A percentile compares a stretch with the other conserved stretches of the same genome.
These are phyloP conservation scores for Exocentrus adspersus DNA, from an alignment of 2,888 invertebrate genomes.

Conservation along the genomic window DNA sequence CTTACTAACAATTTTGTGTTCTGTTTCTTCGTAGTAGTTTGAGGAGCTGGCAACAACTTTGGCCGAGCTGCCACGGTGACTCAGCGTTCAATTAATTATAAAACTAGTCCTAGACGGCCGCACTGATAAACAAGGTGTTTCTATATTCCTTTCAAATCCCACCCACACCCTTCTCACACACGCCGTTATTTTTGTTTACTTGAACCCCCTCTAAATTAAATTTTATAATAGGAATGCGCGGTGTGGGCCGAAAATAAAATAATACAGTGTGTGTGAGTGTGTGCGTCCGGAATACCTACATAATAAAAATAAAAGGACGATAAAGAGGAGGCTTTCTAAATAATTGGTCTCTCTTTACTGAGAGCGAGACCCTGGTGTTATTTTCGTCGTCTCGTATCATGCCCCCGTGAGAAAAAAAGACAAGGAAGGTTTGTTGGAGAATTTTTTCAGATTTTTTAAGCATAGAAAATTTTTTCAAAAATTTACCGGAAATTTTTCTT, in stretches of 20 bases:
- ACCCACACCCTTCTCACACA: no score
- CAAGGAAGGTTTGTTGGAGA: no score
- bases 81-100: conserved; percentile 55
- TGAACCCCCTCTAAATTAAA: conserved; percentile 31
- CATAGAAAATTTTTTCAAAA: no score
- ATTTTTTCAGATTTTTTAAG: no score
- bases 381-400: no score
- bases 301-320: neutral
- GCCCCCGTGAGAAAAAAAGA: no score
- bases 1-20: neutral
- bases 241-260: conserved; percentile 18
- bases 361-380: no score
- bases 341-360: neutral
- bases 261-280: conserved; percentile 9
- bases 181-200: conserved; percentile 29
- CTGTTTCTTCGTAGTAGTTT: neutral
- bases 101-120: conserved; percentile 44
- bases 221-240: conserved; percentile 26
- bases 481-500: no score
- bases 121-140: conserved; percentile 52
- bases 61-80: conserved; percentile 36
- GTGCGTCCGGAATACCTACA: neutral
- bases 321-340: conserved; percentile 3
- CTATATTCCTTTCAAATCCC: conserved; percentile 51
- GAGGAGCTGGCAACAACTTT: conserved; percentile 6